Evolutionary conservation across 2,888 invertebrate genomes (phyloP).

Genomic region (Chrysopilus asiliformis): DNA sequence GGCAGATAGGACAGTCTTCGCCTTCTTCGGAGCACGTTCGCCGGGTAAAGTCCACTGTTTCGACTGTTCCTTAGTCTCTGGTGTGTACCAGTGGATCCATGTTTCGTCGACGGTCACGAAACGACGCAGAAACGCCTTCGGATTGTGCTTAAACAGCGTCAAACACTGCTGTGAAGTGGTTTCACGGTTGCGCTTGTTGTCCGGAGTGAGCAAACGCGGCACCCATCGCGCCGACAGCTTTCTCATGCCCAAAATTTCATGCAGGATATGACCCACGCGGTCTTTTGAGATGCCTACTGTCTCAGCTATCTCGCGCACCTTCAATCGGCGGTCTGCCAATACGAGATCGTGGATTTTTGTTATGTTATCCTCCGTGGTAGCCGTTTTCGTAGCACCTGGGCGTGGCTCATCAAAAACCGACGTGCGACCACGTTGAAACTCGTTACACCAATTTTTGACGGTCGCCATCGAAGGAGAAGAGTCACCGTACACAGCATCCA

Average conservation of each 20-base stretch:
- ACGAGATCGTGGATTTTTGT: not conserved
- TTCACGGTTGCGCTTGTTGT: not conserved
- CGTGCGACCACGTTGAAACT: slow-evolving; percentile 6
- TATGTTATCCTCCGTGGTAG: not conserved
- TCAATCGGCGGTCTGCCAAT: not conserved
- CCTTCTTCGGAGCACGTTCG: slow-evolving; percentile 8
- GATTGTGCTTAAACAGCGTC: not conserved
- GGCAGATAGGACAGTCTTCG: slow-evolving; percentile 7
- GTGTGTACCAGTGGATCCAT: slow-evolving; percentile 6
- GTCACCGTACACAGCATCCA: slow-evolving; percentile 6
- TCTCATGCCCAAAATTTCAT: slow-evolving; percentile 1
- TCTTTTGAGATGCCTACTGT: not conserved
- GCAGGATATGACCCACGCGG: not conserved
- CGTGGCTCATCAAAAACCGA: slow-evolving; percentile 8
- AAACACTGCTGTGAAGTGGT: not conserved
- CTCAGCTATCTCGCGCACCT: not conserved
- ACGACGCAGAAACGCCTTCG: not conserved
- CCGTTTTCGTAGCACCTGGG: slow-evolving; percentile 4
- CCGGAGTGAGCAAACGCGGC: not conserved
- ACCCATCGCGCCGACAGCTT: not conserved
- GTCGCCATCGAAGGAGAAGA: slow-evolving; percentile 7
- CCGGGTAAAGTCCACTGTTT: slow-evolving; percentile 8
- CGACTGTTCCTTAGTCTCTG: slow-evolving; percentile 7
- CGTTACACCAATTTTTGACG: slow-evolving; percentile 7
- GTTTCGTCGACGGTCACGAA: no score